Evolutionary conservation across 2,113 vertebrate genomes (phyloP), one percentile per base, ranked within the genome.

Genomic region (Origma solitaria): DNA sequence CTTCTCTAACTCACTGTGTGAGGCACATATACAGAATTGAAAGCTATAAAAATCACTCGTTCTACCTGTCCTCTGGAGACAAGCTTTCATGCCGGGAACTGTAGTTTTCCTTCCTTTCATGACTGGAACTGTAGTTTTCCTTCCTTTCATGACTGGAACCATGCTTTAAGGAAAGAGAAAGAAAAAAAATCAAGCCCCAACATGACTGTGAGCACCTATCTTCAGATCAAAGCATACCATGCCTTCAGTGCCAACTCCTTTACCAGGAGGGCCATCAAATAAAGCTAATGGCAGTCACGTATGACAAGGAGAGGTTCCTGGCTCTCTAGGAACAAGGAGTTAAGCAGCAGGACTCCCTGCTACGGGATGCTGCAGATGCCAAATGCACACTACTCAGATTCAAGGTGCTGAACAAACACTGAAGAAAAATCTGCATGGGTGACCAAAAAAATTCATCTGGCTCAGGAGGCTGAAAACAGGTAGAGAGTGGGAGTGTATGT

Each of bases 11-110:
- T 65, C 12, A 21, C 8, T 77, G 8, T 19, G 2, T 37, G 33
- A 82, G 5, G 13, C 57, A 15, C 4, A 44, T 7, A 82, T 7
- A 66, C 30, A 68, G 33, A 62, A 57, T 4, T 49, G 35, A 28
- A 90, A 31, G 8, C 54, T 22, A 86, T 25, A 64, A 66, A 79
- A 70, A n/a, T 44, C 17, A 72, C 40, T 72, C 50, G 61, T 18
- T 82, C 61, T 98, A 98, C 98, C 98, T 98, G 89, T 98, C 97
- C 80, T 98, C 98, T 84, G 98, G 98, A 91, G 98, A 98, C 56
- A 97, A 95, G 64, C 95, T 98, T 72, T 80, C 97, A 35, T 90
- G 97, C 38, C 72, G 91, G 33, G 97, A 97, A 95, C 92, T 94
- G 76, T 97, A 90, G 83, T 88, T 94, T 71, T 98, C 98, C 62